These are phyloP conservation scores for Drosophila repleta DNA, from an alignment of 1,140 invertebrate genomes.

Conservation along the genomic window DNA sequence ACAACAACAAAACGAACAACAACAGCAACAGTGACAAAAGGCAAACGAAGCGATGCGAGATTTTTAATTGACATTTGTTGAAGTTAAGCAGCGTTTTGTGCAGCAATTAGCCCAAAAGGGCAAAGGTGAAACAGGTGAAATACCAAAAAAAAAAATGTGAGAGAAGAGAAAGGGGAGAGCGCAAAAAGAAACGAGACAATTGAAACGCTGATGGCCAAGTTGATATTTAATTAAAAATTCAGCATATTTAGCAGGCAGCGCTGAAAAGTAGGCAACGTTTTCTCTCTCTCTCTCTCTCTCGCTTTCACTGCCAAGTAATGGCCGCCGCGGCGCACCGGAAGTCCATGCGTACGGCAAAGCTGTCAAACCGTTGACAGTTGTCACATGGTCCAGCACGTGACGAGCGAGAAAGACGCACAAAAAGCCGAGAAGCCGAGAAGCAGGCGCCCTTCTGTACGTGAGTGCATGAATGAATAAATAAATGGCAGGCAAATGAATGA, in stretches of 20 bases:
- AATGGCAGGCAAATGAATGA: constrained; percentile 66
- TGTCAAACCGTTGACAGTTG: constrained; percentile 73
- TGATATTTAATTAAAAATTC: constrained; percentile 80
- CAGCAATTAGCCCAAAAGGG: constrained; percentile 62
- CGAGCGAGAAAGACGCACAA: neutral
- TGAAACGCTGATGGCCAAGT: constrained; percentile 59
- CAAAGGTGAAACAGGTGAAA: constrained; percentile 19
- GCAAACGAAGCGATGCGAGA: constrained; percentile 59
- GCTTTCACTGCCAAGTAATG: constrained; percentile 39
- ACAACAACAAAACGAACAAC: constrained; percentile 36
- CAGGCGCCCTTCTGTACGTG: constrained; percentile 14
- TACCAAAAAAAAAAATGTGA: constrained; percentile 4
- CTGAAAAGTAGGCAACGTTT: constrained; percentile 61
- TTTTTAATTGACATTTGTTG: constrained; percentile 81
- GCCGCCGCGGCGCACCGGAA: constrained; percentile 54
- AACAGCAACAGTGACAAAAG: constrained; percentile 33
- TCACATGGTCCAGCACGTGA: constrained; percentile 68
- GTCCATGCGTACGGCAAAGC: constrained; percentile 48
- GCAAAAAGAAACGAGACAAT: constrained; percentile 54
- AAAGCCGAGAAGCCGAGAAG: constrained; percentile 7
- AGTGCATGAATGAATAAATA: constrained; percentile 54
- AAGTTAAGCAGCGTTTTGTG: constrained; percentile 65
- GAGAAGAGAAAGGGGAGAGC: constrained; percentile 19
- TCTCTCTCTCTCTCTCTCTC: constrained; percentile 16
- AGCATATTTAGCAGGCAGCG: constrained; percentile 33